Percentiles rank a stretch among this genome's conserved stretches.
Conservation (phyloP, 2,113 vertebrate species). For the Corydoras maculifer region DNA sequence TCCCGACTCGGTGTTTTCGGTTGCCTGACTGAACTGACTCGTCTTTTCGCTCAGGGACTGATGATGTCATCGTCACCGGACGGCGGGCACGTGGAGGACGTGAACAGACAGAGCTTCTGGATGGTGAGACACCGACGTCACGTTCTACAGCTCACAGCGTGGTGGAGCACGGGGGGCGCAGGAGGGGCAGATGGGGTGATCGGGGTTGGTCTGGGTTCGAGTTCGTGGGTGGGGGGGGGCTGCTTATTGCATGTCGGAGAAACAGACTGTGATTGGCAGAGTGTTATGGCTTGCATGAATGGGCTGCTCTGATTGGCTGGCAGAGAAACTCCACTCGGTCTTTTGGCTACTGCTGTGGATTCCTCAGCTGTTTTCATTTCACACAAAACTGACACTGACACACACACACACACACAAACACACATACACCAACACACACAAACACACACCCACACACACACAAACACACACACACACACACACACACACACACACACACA, state of each 20-base stretch:
- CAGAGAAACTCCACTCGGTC: slow-evolving; percentile 44
- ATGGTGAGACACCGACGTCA: slow-evolving; percentile 56
- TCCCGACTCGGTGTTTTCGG: too few species aligned
- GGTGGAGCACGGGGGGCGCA: too few species aligned
- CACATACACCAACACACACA: neutral
- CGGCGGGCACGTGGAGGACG: slow-evolving; percentile 53
- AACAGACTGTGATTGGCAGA: slow-evolving; percentile 14
- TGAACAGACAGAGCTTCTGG: slow-evolving; percentile 65
- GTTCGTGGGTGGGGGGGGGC: too few species aligned
- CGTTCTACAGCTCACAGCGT: too few species aligned
- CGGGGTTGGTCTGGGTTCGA: too few species aligned
- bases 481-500: too few species aligned
- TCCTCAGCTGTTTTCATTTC: slow-evolving; percentile 73
- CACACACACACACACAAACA: slow-evolving; percentile 31
- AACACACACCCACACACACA: neutral
- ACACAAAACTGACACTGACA: slow-evolving; percentile 33
- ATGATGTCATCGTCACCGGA: slow-evolving; percentile 58
- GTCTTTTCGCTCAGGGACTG: slow-evolving; percentile 39
- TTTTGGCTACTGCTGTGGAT: slow-evolving; percentile 54
- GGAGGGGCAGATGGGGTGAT: too few species aligned
- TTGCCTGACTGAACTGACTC: neutral
- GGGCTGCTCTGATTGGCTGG: slow-evolving; percentile 46
- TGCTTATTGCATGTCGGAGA: slow-evolving; percentile 25
- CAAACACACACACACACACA: neutral
- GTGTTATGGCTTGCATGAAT: slow-evolving; percentile 24